These are phyloP conservation scores for Alviniconcha marisindica DNA, from an alignment of 1,140 invertebrate species.

Conservation along the genomic window DNA sequence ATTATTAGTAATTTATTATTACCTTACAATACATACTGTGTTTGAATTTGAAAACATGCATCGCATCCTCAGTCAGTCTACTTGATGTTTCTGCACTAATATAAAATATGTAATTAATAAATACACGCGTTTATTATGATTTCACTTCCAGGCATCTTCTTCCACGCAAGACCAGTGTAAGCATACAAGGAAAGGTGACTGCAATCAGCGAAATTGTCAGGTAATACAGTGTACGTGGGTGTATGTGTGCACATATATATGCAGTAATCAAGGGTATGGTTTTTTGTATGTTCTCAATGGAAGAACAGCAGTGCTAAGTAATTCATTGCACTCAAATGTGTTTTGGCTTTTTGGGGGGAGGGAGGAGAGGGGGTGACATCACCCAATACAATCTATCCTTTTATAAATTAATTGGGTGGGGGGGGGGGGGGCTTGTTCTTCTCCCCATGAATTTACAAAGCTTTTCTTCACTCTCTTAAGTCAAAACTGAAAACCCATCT, in stretches of 20 bases:
- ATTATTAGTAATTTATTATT: not conserved
- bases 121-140: not conserved
- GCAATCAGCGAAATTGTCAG: slow-evolving; percentile 26
- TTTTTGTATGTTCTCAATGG: not conserved
- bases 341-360: no score
- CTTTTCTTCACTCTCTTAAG: no score
- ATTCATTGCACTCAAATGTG: not conserved
- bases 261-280: no score
- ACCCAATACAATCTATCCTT: not conserved
- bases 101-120: not conserved
- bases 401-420: no score
- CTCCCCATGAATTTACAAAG: no score
- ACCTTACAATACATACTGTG: not conserved
- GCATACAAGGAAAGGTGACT: slow-evolving; percentile 14
- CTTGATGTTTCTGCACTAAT: not conserved
- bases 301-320: not conserved
- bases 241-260: no score
- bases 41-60: not conserved
- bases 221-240: not conserved
- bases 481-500: no score
- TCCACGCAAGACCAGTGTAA: not conserved
- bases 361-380: no score
- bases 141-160: slow-evolving; percentile 23
- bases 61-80: not conserved
- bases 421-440: no score